Conservation (phyloP, 2,888 invertebrate genomes). For the Phortica okadai region DNA sequence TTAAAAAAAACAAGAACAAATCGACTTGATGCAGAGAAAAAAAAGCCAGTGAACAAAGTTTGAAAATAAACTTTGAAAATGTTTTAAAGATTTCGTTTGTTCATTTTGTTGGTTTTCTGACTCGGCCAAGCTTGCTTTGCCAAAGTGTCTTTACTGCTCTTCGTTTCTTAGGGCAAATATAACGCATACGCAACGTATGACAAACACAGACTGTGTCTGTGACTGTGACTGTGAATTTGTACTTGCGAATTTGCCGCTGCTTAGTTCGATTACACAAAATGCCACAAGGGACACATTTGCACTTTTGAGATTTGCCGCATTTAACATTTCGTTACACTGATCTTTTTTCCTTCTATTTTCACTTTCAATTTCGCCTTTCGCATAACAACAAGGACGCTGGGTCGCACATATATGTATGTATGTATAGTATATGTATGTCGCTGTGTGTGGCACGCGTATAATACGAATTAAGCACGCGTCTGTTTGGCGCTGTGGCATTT, state of each 20-base stretch:
- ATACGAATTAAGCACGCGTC: neutral
- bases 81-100: constrained; percentile 19
- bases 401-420: neutral
- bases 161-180: constrained; percentile 40
- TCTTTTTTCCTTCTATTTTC: neutral
- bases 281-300: constrained; percentile 24
- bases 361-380: neutral
- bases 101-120: constrained; percentile 28
- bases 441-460: constrained; percentile 1
- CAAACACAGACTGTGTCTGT: neutral
- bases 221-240: neutral
- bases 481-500: neutral
- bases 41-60: constrained; percentile 1
- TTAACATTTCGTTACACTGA: constrained; percentile 5
- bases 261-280: constrained; percentile 14
- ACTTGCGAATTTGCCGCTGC: neutral
- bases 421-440: neutral
- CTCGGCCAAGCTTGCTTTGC: constrained; percentile 41
- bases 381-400: neutral
- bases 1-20: constrained; percentile 26
- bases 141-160: constrained; percentile 29
- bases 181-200: constrained; percentile 53
- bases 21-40: neutral
- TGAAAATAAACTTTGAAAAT: constrained; percentile 27
- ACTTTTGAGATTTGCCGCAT: constrained; percentile 18